Conservation (phyloP, 2,113 vertebrate genomes). For the Lepus europaeus region DNA sequence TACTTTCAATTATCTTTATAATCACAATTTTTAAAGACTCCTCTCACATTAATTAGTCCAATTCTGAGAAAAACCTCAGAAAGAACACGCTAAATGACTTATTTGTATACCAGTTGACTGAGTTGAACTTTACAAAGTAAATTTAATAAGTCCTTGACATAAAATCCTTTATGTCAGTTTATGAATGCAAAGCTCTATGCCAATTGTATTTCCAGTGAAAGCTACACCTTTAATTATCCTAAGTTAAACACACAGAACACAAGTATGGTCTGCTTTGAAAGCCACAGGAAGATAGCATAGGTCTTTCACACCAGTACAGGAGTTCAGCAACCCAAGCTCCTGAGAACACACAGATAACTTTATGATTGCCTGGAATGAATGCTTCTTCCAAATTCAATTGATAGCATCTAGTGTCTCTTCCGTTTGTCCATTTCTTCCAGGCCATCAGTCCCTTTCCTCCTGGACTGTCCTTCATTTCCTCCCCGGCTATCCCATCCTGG, state of each 20-base stretch:
- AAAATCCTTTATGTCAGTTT: neutral
- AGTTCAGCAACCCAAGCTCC: neutral
- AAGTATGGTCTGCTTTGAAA: neutral
- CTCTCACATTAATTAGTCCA: neutral
- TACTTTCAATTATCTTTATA: too few relatives aligned
- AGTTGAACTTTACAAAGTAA: neutral
- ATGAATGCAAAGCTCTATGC: neutral
- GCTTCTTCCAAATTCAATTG: neutral
- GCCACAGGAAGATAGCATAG: neutral
- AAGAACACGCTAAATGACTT: neutral
- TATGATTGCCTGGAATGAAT: neutral
- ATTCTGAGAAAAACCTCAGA: neutral
- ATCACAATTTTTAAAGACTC: neutral
- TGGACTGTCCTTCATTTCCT: neutral
- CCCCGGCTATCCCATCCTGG: neutral
- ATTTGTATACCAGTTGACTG: neutral
- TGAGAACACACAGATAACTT: neutral
- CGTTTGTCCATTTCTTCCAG: neutral
- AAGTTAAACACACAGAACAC: neutral
- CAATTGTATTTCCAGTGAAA: constrained; percentile 2
- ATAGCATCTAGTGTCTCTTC: neutral
- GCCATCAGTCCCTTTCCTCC: neutral
- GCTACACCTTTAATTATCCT: neutral
- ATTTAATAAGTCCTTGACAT: neutral
- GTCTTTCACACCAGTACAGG: neutral